Percentiles rank a stretch among this genome's conserved stretches.
Evolutionary conservation across 2,113 vertebrate species (phyloP).

Genomic region (Odontesthes bonariensis): DNA sequence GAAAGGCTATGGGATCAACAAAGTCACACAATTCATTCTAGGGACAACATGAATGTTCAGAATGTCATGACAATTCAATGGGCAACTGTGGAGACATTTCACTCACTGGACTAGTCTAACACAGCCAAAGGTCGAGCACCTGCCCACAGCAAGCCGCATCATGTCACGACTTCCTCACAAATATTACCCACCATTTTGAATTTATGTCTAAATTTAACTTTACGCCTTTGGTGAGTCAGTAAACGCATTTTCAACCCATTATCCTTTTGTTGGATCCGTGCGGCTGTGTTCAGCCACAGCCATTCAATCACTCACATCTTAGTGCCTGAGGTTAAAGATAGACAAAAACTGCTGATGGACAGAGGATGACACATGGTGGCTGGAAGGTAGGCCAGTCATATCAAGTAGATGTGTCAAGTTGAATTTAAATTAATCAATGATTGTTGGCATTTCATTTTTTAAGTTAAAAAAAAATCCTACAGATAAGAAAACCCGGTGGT

Average conservation of each 20-base stretch:
- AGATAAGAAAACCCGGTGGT: too few species aligned
- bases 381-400: background rate
- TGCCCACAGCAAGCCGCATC: too few species aligned
- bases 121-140: too few species aligned
- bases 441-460: background rate
- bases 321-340: slow-evolving; percentile 24
- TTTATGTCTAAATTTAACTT: background rate
- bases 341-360: slow-evolving; percentile 44
- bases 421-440: background rate
- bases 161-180: too few species aligned
- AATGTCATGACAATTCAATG: background rate
- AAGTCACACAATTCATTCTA: background rate
- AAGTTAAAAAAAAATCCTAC: too few species aligned
- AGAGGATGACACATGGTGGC: slow-evolving; percentile 22
- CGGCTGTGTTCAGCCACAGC: background rate
- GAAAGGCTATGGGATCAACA: background rate
- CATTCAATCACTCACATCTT: slow-evolving; percentile 38
- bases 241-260: too few species aligned
- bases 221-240: slow-evolving; percentile 1
- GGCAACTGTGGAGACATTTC: background rate
- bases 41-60: background rate
- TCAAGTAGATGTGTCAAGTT: background rate
- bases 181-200: background rate
- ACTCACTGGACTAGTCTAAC: background rate
- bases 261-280: slow-evolving; percentile 2